Evolutionary conservation across 2,888 invertebrate genomes (phyloP).

Genomic region (Odontomyia ornata): DNA sequence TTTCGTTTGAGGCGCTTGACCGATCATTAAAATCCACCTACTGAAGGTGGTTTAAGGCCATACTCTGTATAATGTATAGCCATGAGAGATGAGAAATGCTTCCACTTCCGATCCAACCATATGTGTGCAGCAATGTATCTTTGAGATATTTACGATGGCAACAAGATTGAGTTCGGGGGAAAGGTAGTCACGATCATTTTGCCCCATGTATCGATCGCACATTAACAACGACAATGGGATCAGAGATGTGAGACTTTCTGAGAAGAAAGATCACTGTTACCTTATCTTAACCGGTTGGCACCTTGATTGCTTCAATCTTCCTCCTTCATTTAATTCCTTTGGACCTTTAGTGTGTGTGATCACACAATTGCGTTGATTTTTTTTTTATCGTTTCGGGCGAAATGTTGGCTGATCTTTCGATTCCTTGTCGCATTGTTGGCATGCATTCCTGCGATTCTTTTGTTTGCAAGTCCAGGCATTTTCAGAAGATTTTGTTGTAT

Average conservation of each 20-base stretch:
- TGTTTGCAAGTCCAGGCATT: too few species aligned
- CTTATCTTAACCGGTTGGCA: conserved; percentile 15
- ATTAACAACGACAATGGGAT: too few species aligned
- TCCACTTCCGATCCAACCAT: conserved; percentile 38
- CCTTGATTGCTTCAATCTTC: not conserved
- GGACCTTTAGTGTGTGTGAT: too few species aligned
- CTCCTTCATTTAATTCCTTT: too few species aligned
- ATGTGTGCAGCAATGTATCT: conserved; percentile 8
- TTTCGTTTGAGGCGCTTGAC: conserved; percentile 35
- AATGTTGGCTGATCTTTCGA: not conserved
- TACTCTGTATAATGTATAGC: too few species aligned
- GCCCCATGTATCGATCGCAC: not conserved
- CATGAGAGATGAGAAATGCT: conserved; percentile 16
- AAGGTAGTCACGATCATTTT: not conserved
- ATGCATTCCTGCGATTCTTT: too few species aligned
- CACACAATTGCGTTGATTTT: too few species aligned
- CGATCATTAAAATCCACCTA: conserved; percentile 37
- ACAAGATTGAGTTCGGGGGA: not conserved
- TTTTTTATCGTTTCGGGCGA: not conserved
- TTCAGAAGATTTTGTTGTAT: not conserved
- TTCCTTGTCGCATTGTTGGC: not conserved
- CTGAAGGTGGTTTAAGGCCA: conserved; percentile 40
- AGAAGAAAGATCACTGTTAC: not conserved
- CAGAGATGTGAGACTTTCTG: not conserved
- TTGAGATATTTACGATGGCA: not conserved